Conservation (phyloP, 2,113 vertebrate species). For the Atlantisia rogersi region DNA sequence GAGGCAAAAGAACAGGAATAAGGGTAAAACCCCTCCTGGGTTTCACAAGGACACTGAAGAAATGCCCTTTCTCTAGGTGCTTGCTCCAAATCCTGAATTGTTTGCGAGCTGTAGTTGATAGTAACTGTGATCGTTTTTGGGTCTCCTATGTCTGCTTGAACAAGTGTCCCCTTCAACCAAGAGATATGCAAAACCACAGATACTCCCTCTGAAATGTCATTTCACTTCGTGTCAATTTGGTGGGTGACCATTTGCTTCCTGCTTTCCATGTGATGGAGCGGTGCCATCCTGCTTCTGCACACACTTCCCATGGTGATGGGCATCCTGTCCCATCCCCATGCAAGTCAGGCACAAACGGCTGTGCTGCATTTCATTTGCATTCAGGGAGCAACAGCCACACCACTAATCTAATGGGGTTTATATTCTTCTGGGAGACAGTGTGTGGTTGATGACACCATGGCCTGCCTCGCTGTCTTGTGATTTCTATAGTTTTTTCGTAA, state of each 20-base stretch:
- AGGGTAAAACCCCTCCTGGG: background rate
- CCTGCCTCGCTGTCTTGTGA: background rate
- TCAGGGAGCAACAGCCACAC: background rate
- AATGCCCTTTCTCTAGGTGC: background rate
- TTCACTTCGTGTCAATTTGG: background rate
- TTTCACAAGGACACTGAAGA: background rate
- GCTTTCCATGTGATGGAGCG: background rate
- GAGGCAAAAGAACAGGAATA: background rate
- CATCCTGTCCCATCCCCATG: background rate
- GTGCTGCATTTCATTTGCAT: background rate
- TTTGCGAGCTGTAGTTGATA: background rate
- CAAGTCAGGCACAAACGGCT: background rate
- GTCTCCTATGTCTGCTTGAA: background rate
- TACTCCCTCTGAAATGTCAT: background rate
- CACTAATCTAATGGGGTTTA: background rate
- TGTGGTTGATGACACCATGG: background rate
- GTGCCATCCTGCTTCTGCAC: background rate
- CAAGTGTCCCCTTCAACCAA: background rate
- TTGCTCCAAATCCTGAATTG: background rate
- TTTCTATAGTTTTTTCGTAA: background rate
- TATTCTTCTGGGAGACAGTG: background rate
- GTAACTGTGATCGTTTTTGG: background rate
- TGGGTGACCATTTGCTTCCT: background rate
- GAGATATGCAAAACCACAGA: background rate
- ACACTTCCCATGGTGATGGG: background rate